Percentiles rank a stretch among this genome's conserved stretches.
Evolutionary conservation across 2,888 invertebrate species (phyloP).

Genomic region (Cactoblastis cactorum): DNA sequence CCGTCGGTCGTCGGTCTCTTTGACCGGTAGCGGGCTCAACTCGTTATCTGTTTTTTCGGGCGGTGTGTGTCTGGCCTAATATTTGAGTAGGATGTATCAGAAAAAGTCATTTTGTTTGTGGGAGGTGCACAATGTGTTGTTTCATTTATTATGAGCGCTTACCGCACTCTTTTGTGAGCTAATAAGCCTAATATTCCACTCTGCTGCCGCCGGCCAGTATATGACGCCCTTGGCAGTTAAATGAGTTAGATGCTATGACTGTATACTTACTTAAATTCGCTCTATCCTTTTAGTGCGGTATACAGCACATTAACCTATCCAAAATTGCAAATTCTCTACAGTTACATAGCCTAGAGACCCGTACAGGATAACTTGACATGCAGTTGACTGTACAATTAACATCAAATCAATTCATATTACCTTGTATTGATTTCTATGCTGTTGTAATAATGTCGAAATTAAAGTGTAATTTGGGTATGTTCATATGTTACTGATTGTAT

Average conservation of each 20-base stretch:
- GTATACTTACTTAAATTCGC: not conserved
- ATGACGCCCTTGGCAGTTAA: not conserved
- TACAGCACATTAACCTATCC: too few species aligned
- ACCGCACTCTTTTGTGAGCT: constrained; percentile 31
- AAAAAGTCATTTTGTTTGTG: constrained; percentile 66
- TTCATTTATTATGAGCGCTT: constrained; percentile 52
- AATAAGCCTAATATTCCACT: constrained; percentile 28
- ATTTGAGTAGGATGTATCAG: constrained; percentile 62
- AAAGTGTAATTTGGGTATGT: too few species aligned
- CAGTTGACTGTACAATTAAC: too few species aligned
- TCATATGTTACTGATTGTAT: too few species aligned
- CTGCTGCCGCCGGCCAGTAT: constrained; percentile 19
- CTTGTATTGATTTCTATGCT: too few species aligned
- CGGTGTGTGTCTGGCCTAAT: constrained; percentile 70
- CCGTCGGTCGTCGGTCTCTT: constrained; percentile 59
- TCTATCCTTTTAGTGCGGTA: not conserved
- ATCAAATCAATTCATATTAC: too few species aligned
- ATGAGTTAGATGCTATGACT: not conserved
- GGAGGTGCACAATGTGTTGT: constrained; percentile 46
- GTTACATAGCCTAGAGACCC: too few species aligned
- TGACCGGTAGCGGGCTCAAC: constrained; percentile 71
- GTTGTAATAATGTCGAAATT: too few species aligned
- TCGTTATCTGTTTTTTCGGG: constrained; percentile 71
- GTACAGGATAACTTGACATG: too few species aligned
- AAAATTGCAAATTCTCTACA: too few species aligned